Evolutionary conservation across 2,888 invertebrate species (phyloP).

Genomic region (Smittia sp.): DNA sequence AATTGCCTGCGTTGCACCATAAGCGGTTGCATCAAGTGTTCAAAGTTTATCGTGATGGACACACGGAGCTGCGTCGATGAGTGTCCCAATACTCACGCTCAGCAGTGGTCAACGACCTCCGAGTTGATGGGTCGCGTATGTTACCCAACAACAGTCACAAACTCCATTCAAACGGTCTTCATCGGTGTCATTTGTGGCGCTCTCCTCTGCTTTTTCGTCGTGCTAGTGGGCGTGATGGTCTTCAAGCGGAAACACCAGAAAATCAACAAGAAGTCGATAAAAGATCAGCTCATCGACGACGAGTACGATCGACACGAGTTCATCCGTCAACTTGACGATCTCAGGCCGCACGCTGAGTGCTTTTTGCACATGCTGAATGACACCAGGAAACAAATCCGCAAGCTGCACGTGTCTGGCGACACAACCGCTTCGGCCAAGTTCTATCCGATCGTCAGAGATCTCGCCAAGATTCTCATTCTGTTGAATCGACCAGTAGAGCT

Average conservation of each 20-base stretch:
- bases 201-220: conserved; percentile 57
- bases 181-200: conserved; percentile 58
- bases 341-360: conserved; percentile 72
- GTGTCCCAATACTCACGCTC: conserved; percentile 65
- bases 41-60: conserved; percentile 63
- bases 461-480: conserved; percentile 76
- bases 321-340: conserved; percentile 62
- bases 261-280: conserved; percentile 47
- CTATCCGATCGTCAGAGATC: conserved; percentile 68
- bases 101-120: conserved; percentile 63
- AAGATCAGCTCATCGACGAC: conserved; percentile 55
- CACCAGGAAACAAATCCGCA: conserved; percentile 76
- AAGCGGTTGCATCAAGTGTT: conserved; percentile 73
- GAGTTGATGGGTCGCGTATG: conserved; percentile 68
- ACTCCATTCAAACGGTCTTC: conserved; percentile 23
- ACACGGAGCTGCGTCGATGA: conserved; percentile 60
- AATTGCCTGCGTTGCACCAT: conserved; percentile 66
- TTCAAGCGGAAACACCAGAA: conserved; percentile 51
- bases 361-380: conserved; percentile 82
- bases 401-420: conserved; percentile 70
- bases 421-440: conserved; percentile 71
- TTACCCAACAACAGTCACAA: conserved; percentile 56
- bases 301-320: conserved; percentile 64
- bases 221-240: conserved; percentile 56
- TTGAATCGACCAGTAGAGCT: conserved; percentile 71